A percentile compares a stretch with the other conserved stretches of the same genome.
Conservation (phyloP, 2,113 vertebrate genomes). For the Pollimyrus isidori region DNA sequence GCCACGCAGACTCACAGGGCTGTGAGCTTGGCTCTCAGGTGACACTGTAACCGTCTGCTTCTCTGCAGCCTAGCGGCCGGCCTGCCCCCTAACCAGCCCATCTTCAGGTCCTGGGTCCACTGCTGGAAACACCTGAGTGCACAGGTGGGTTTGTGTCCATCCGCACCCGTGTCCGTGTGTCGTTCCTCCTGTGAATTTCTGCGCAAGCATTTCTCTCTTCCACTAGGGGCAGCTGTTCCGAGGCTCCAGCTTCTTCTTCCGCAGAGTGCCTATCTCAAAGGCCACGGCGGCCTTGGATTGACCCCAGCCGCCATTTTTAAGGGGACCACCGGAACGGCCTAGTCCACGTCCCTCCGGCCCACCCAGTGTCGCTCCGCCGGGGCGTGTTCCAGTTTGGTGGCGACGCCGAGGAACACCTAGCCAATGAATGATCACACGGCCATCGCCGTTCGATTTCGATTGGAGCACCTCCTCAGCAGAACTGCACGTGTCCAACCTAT, state of each 20-base stretch:
- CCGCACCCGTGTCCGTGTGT: neutral
- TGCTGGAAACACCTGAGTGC: slow-evolving; percentile 74
- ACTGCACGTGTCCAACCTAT: neutral
- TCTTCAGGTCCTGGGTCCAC: slow-evolving; percentile 74
- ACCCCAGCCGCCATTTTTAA: neutral
- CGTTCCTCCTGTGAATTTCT: neutral
- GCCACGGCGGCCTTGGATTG: slow-evolving; percentile 22
- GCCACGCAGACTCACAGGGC: neutral
- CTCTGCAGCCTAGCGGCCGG: slow-evolving; percentile 66
- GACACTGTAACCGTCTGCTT: neutral
- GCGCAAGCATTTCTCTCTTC: neutral
- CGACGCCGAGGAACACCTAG: neutral
- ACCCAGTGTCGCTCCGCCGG: neutral
- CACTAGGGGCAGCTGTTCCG: slow-evolving; percentile 75
- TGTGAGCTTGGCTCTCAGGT: neutral
- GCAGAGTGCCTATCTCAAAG: slow-evolving; percentile 53
- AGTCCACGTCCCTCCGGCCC: neutral
- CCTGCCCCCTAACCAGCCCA: slow-evolving; percentile 67
- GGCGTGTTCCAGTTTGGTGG: neutral
- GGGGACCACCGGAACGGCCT: neutral
- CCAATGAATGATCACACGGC: neutral
- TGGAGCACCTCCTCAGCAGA: neutral
- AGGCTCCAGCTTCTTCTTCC: slow-evolving; percentile 81
- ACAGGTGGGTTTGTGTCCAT: slow-evolving; percentile 31
- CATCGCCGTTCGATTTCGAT: neutral